These are phyloP conservation scores for Protonemura montana DNA, from an alignment of 2,888 invertebrate genomes.

Conservation along the genomic window DNA sequence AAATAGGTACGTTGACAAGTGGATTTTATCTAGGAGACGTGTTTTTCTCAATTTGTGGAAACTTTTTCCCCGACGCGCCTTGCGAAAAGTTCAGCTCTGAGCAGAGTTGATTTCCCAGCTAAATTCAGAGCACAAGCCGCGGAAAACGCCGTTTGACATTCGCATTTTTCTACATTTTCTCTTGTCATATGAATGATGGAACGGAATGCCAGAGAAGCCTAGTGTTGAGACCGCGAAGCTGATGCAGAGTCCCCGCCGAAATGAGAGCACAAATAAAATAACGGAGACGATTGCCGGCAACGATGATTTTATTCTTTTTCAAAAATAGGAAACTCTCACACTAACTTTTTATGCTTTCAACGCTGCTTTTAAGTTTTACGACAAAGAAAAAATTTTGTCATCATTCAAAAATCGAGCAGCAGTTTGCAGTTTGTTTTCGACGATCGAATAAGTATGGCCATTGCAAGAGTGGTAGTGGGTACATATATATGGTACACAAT, in stretches of 20 bases:
- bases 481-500: neutral
- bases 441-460: neutral
- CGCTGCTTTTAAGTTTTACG: neutral
- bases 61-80: neutral
- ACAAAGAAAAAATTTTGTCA: neutral
- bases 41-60: neutral
- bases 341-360: neutral
- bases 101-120: neutral
- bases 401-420: neutral
- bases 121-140: neutral
- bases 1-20: neutral
- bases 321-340: neutral
- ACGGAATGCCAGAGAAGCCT: neutral
- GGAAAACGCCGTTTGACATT: neutral
- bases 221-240: neutral
- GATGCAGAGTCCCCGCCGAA: neutral
- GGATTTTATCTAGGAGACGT: neutral
- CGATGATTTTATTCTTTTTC: neutral
- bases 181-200: conserved; percentile 12
- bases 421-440: neutral
- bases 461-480: neutral
- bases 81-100: neutral
- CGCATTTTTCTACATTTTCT: conserved; percentile 7
- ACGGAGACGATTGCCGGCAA: neutral
- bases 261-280: neutral